Evolutionary conservation across 2,113 vertebrate species (phyloP).

Genomic region (Rallus limicola): DNA sequence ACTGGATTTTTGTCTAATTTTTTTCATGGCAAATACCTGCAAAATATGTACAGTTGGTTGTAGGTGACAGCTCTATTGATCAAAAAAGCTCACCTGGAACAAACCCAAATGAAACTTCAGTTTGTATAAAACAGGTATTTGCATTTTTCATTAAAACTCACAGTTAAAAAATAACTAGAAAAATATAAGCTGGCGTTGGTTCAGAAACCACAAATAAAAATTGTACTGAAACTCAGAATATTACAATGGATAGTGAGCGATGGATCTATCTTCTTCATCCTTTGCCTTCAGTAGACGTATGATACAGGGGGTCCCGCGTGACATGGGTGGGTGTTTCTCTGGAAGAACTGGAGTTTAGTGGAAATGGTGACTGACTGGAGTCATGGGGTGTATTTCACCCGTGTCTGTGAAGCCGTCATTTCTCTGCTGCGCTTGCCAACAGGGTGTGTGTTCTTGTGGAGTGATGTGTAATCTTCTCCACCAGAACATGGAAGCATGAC

Average conservation of each 20-base stretch:
- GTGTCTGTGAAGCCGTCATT: background rate
- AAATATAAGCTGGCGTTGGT: background rate
- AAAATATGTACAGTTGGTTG: background rate
- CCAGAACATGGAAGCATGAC: constrained; percentile 44
- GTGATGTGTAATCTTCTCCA: constrained; percentile 59
- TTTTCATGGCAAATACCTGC: background rate
- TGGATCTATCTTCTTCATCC: background rate
- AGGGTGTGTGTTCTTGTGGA: constrained; percentile 54
- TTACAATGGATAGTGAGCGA: rapidly evolving
- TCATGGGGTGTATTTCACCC: background rate
- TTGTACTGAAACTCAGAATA: background rate
- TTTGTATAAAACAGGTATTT: background rate
- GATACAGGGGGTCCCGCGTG: background rate
- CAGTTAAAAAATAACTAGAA: background rate
- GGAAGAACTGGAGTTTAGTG: background rate
- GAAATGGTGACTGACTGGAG: constrained; percentile 25
- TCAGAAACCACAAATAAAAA: background rate
- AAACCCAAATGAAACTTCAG: background rate
- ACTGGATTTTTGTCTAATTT: background rate
- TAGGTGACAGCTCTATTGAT: background rate
- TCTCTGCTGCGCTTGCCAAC: constrained; percentile 41
- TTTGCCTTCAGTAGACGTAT: background rate
- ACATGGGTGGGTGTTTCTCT: background rate
- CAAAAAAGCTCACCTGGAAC: background rate
- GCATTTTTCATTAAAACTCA: background rate